Conservation (phyloP, 2,113 vertebrate species). For the Desmodus rotundus region DNA sequence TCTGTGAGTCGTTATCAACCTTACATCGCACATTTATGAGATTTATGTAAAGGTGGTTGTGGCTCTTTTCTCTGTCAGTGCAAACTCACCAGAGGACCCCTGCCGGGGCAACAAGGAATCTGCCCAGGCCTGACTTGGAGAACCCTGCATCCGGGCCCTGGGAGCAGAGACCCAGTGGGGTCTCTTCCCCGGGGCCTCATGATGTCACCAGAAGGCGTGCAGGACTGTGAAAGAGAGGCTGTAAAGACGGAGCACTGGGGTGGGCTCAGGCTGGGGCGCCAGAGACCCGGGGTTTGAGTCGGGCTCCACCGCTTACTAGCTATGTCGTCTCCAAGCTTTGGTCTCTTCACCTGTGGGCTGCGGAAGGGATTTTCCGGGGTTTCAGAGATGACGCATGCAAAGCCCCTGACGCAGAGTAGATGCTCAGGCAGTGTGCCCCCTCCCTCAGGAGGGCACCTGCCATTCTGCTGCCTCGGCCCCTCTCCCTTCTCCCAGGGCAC, state of each 20-base stretch:
- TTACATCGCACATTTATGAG: rapidly evolving
- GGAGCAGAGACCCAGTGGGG: not conserved
- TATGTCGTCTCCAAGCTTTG: not conserved
- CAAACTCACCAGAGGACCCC: not conserved
- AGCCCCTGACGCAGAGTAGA: not conserved
- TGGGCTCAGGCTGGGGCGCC: not conserved
- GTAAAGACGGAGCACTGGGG: rapidly evolving
- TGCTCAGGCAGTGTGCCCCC: not conserved
- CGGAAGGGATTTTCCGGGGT: not conserved
- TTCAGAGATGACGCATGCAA: not conserved
- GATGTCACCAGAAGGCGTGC: rapidly evolving
- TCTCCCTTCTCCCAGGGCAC: not conserved
- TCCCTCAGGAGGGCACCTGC: not conserved
- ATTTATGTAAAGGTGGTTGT: not conserved
- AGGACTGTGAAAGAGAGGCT: rapidly evolving
- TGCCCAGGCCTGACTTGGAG: not conserved
- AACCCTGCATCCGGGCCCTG: rapidly evolving
- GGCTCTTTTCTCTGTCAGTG: not conserved
- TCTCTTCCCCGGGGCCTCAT: not conserved
- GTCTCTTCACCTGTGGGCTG: not conserved
- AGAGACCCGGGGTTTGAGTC: not conserved
- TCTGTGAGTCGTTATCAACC: not conserved
- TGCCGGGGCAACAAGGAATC: not conserved
- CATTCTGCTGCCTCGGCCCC: not conserved
- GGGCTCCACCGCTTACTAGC: rapidly evolving